Base-by-base conservation (phyloP, 2,888 invertebrate species). In the Tipula lateralis region DNA sequence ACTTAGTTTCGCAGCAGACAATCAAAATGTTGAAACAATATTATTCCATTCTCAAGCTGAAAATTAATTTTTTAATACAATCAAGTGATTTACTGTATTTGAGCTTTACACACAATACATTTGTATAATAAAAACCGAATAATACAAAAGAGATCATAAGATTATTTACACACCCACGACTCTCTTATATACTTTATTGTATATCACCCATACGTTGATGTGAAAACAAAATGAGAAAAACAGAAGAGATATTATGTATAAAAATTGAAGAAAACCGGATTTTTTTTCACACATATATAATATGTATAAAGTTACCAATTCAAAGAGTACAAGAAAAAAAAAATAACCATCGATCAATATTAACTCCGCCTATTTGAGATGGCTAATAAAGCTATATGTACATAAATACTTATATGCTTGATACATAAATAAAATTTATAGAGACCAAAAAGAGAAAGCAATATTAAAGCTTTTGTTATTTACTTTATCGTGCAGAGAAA, bases 111-210 rank as follows among this genome's bases (percentile, higher is more conserved):
- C 7, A 50, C 44, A 50, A 50, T 50, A 19, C 44, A 50, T 16
- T 50, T 16, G n/a, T 50, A 16, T 9, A 66, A 66, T 0, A 66
- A 66, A 66, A 66, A 66, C 24, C 1, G 19, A 50, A 66, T n/a
- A 44, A 44, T 16, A 44, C 24, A 66, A 66, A 66, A 66, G 24
- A 66, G 66, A 66, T 66, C 66, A 66, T 66, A 66, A 66, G 66
- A 66, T 66, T 66, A 66, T 66, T 66, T 66, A 66, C 66, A 66
- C 66, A 66, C 66, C 66, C 66, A 66, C 66, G 66, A 24, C 66
- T 66, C 66, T 66, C 66, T 66, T 66, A 66, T 44, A 16, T 44
- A 44, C 44, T 16, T 44, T 13, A 32, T 4, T 32, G 2, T 6
- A 32, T 32, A 32, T 32, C n/a, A 32, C 6, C 1, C 44, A 16